Conservation (phyloP, 2,113 vertebrate genomes). For the Leucosticte australis region DNA sequence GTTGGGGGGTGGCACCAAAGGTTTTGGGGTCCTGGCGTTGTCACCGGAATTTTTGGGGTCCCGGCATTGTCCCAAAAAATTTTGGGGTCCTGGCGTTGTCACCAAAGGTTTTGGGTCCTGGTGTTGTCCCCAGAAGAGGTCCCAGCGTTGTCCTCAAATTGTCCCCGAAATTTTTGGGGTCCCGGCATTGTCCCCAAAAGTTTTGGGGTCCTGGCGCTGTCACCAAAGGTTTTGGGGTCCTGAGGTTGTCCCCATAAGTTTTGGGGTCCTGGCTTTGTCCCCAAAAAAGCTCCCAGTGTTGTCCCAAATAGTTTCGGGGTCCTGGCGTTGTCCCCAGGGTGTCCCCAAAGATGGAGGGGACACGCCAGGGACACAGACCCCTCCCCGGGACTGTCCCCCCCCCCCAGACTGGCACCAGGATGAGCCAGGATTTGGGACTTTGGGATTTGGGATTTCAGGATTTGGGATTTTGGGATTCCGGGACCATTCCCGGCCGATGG, state of each 20-base stretch:
- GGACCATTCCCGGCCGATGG: background rate
- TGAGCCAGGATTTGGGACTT: background rate
- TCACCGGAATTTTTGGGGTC: background rate
- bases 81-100: background rate
- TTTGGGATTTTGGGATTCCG: background rate
- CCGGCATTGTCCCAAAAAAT: rapidly evolving
- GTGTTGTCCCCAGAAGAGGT: background rate
- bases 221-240: background rate
- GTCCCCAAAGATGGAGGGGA: background rate
- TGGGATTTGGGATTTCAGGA: background rate
- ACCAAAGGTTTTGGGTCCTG: background rate
- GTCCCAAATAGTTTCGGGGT: background rate
- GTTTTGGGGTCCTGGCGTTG: background rate
- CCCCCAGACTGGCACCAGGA: background rate
- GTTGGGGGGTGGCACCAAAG: background rate
- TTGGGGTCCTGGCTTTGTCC: too few relatives aligned
- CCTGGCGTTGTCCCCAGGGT: background rate
- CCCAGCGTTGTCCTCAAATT: background rate
- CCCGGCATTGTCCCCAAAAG: rapidly evolving
- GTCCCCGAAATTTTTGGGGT: background rate
- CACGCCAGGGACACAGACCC: background rate
- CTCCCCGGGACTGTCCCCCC: background rate
- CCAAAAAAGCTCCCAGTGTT: background rate
- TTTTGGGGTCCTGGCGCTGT: background rate
- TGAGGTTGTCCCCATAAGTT: background rate